These are phyloP conservation scores for Oreortyx pictus DNA, from an alignment of 2,797 vertebrate species.

Conservation along the genomic window DNA sequence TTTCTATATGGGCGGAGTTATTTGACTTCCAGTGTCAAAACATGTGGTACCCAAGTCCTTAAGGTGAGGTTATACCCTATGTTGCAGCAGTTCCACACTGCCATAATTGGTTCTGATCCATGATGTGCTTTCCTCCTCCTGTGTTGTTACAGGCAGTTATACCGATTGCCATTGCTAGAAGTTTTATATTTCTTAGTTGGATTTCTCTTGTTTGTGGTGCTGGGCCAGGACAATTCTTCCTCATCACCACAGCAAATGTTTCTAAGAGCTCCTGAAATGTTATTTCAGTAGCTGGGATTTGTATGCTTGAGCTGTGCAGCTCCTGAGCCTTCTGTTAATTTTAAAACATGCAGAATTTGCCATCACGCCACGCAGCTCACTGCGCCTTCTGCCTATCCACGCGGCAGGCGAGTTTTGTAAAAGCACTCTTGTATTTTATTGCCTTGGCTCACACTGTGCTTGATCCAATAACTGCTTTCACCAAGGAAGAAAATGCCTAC, in stretches of 20 bases:
- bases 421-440: neutral
- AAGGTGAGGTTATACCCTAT: neutral
- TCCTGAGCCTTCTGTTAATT: neutral
- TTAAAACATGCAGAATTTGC: neutral
- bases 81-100: neutral
- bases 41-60: neutral
- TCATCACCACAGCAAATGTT: rapidly evolving
- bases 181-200: neutral
- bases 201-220: neutral
- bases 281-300: neutral
- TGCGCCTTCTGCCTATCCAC: neutral
- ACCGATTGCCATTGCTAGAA: neutral
- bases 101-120: neutral
- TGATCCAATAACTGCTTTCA: neutral
- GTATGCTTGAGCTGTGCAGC: neutral
- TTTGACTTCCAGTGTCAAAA: neutral
- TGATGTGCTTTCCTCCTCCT: rapidly evolving
- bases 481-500: neutral
- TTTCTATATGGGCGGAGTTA: neutral
- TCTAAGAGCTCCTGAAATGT: neutral
- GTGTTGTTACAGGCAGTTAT: neutral
- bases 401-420: neutral
- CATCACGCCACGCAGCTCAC: neutral
- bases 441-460: neutral
- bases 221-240: neutral